Evolutionary conservation across 2,888 invertebrate species (phyloP).

Genomic region (Chloromyia formosa): DNA sequence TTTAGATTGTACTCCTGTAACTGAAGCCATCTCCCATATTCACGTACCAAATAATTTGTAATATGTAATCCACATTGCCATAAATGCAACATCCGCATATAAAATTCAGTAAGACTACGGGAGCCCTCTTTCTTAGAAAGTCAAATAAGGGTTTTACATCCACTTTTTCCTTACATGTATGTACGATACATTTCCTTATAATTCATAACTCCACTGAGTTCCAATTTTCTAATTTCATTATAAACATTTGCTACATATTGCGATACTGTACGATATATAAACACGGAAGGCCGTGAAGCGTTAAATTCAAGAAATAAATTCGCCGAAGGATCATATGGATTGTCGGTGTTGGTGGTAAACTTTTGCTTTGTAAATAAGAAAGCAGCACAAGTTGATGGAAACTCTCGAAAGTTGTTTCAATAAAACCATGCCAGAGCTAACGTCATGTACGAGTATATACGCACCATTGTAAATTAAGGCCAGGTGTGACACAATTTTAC

Average conservation of each 20-base stretch:
- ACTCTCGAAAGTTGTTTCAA: slow-evolving; percentile 43
- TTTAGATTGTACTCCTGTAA: no score
- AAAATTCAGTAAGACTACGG: no score
- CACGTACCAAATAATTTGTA: no score
- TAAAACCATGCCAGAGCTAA: slow-evolving; percentile 27
- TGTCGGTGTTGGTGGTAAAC: slow-evolving; percentile 8
- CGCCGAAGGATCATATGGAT: slow-evolving; percentile 31
- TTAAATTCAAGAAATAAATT: slow-evolving; percentile 28
- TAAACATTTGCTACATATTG: slow-evolving; percentile 37
- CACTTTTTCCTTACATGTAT: background rate
- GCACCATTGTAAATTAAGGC: slow-evolving; percentile 42
- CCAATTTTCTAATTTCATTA: slow-evolving; percentile 44
- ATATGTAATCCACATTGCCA: no score
- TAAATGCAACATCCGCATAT: no score
- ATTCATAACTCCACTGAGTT: slow-evolving; percentile 39
- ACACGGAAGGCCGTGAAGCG: background rate
- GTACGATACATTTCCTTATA: slow-evolving; percentile 1
- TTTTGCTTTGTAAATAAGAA: slow-evolving; percentile 43
- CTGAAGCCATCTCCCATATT: no score
- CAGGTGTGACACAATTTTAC: slow-evolving; percentile 42
- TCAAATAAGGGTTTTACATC: no score
- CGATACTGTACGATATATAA: slow-evolving; percentile 25
- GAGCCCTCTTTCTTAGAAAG: no score
- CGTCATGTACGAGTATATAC: slow-evolving; percentile 15
- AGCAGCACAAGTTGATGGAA: slow-evolving; percentile 42